phyloP scores from a whole-genome alignment of 1,140 invertebrate genomes.

The Plectrocnemia conspersa region DNA sequence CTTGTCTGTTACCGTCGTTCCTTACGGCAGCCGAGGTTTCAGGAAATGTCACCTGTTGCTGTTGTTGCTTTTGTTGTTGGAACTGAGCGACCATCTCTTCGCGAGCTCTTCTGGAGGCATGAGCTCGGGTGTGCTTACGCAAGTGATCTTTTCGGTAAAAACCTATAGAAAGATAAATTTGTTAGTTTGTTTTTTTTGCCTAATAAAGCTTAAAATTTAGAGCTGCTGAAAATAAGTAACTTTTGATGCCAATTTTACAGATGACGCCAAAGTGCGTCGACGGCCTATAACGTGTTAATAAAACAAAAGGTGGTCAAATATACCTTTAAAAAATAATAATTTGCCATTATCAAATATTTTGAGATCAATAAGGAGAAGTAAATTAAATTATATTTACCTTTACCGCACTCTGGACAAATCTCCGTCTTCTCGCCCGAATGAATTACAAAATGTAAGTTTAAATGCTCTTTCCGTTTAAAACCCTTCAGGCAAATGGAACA shows the following conservation, averaged over 20 bases:
- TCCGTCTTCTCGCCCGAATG: conserved; percentile 79
- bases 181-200: not conserved
- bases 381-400: conserved; percentile 41
- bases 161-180: conserved; percentile 42
- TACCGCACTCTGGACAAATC: conserved; percentile 54
- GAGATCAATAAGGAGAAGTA: too few relatives aligned
- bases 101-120: conserved; percentile 64
- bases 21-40: conserved; percentile 30
- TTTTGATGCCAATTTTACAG: not conserved
- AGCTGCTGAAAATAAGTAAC: not conserved
- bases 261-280: too few relatives aligned
- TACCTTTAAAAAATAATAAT: not conserved
- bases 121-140: conserved; percentile 70
- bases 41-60: conserved; percentile 33
- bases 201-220: not conserved
- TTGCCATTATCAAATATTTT: not conserved
- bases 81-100: conserved; percentile 52
- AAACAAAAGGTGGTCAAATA: too few relatives aligned
- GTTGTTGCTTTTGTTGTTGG: conserved; percentile 26
- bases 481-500: conserved; percentile 72
- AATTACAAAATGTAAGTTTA: conserved; percentile 74
- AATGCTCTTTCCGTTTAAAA: conserved; percentile 75
- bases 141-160: conserved; percentile 82
- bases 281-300: too few relatives aligned
- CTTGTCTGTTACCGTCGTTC: conserved; percentile 16